phyloP scores from a whole-genome alignment of 2,113 vertebrate genomes.

The Chloropsis cyanopogon region DNA sequence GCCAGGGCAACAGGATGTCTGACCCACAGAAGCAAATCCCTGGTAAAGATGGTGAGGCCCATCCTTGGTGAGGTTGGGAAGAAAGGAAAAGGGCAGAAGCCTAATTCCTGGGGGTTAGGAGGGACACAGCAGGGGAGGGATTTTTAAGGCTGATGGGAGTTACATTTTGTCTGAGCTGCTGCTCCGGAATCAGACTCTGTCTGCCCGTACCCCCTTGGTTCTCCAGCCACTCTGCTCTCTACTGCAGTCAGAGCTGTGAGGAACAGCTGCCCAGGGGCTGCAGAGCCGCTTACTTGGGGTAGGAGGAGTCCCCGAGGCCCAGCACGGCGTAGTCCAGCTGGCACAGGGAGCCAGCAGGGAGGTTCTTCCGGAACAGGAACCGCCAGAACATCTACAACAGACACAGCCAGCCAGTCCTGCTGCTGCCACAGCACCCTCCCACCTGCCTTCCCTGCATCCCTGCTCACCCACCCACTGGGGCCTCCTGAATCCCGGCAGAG shows the following conservation, averaged over 20 bases:
- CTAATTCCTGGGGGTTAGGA: background rate
- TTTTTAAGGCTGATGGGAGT: background rate
- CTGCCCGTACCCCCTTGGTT: background rate
- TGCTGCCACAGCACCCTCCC: background rate
- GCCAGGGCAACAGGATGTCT: no score
- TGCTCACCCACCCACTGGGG: fast-evolving
- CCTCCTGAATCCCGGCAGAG: background rate
- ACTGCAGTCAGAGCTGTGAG: background rate
- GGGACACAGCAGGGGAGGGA: background rate
- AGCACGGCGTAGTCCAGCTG: constrained; percentile 86
- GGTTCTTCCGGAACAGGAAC: constrained; percentile 89
- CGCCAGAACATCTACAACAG: constrained; percentile 86
- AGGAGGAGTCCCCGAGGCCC: constrained; percentile 94
- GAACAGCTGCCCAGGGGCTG: background rate
- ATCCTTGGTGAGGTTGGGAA: background rate
- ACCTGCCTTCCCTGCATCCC: background rate
- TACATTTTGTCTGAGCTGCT: background rate
- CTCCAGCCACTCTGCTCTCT: background rate
- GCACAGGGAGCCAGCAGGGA: constrained; percentile 80
- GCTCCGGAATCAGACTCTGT: background rate
- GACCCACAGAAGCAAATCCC: background rate
- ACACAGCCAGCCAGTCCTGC: background rate
- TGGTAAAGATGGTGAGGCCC: no score
- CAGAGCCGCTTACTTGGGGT: constrained; percentile 83
- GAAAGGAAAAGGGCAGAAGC: background rate